Percentiles rank a stretch among this genome's conserved stretches.
Evolutionary conservation across 2,888 invertebrate genomes (phyloP).

Genomic region (Acleris sparsana): DNA sequence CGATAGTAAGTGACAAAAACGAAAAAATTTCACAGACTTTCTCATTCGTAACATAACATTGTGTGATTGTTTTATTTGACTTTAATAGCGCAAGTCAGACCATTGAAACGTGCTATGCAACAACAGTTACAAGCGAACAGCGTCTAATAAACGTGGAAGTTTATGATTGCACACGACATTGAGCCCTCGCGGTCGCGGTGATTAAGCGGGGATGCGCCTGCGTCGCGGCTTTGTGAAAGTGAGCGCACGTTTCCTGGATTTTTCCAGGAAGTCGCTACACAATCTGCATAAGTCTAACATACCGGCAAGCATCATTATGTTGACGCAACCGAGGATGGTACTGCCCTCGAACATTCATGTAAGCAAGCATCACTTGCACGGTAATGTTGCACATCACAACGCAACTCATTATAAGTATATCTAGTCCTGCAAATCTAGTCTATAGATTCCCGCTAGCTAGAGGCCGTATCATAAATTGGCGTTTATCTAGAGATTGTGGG

Average conservation of each 20-base stretch:
- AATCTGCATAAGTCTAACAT: conserved; percentile 52
- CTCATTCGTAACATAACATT: no score
- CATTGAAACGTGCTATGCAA: conserved; percentile 7
- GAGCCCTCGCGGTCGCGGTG: conserved; percentile 33
- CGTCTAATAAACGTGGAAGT: conserved; percentile 32
- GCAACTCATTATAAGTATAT: conserved; percentile 13
- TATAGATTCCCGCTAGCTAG: no score
- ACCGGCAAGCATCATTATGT: conserved; percentile 57
- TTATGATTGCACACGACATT: conserved; percentile 38
- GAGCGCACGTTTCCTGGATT: conserved; percentile 57
- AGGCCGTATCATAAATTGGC: no score
- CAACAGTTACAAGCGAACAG: conserved; percentile 10
- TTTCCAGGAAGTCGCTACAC: conserved; percentile 55
- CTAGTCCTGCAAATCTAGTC: neutral
- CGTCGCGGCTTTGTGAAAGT: conserved; percentile 55
- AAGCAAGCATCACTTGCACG: conserved; percentile 10
- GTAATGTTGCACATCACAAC: conserved; percentile 23
- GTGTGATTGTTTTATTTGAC: neutral
- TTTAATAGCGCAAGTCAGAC: neutral
- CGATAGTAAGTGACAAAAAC: no score
- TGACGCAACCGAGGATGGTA: conserved; percentile 56
- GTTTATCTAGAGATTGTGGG: no score
- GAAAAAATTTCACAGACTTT: no score
- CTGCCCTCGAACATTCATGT: conserved; percentile 42
- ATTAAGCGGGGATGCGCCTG: conserved; percentile 40